phyloP scores from a whole-genome alignment of 2,797 vertebrate genomes.

The Strix occidentalis region DNA sequence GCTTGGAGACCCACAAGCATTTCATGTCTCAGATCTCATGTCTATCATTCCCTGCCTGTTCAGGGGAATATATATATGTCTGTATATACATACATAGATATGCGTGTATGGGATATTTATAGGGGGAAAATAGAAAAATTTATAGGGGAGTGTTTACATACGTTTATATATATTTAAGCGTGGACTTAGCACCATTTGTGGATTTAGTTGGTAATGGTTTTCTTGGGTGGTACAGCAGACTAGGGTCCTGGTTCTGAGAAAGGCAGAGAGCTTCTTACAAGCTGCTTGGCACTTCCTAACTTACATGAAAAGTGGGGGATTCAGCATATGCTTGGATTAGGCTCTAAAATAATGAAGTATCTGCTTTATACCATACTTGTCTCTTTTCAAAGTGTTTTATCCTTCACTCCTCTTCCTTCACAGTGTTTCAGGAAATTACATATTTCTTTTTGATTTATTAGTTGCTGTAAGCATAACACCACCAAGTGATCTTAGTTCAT shows the following conservation, averaged over 20 bases:
- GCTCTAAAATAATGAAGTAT: neutral
- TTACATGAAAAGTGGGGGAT: neutral
- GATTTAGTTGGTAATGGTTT: neutral
- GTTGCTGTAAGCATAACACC: neutral
- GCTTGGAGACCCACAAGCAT: neutral
- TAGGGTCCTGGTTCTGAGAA: neutral
- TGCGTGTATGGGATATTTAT: neutral
- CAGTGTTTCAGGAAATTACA: neutral
- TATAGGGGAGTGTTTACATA: neutral
- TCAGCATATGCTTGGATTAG: neutral
- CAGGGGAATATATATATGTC: neutral
- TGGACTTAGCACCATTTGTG: neutral
- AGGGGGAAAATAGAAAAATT: neutral
- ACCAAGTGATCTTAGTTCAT: neutral
- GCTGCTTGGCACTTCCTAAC: neutral
- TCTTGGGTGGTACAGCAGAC: neutral
- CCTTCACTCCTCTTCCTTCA: neutral
- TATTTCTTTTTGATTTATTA: neutral
- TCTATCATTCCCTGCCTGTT: neutral
- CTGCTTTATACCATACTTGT: neutral
- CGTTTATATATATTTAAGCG: neutral
- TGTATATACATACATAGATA: neutral
- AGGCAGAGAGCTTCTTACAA: neutral
- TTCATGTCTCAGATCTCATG: neutral
- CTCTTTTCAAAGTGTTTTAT: neutral